Conservation (phyloP, 2,797 vertebrate genomes). For the Ara ararauna region DNA sequence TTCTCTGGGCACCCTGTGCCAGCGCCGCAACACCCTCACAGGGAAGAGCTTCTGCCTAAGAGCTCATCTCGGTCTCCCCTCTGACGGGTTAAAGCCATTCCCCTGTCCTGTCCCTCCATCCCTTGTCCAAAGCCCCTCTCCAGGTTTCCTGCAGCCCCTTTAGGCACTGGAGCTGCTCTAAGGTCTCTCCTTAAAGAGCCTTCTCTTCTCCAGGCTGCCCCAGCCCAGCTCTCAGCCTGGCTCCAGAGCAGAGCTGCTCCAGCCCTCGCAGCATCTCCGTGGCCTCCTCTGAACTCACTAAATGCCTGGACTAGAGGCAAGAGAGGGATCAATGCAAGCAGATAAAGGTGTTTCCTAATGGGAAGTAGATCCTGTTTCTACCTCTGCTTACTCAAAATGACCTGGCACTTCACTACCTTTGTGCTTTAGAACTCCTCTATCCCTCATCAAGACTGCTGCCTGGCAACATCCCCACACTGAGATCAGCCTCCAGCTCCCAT, state of each 20-base stretch:
- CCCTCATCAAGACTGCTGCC: not conserved
- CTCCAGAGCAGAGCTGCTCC: not conserved
- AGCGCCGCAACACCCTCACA: too few relatives aligned
- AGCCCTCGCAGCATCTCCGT: not conserved
- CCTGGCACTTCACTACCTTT: not conserved
- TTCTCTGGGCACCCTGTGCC: too few relatives aligned
- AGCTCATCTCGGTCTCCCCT: too few relatives aligned
- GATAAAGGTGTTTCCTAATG: not conserved
- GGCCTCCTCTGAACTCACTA: not conserved
- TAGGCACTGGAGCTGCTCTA: too few relatives aligned
- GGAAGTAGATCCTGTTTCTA: not conserved
- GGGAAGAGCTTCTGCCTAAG: too few relatives aligned
- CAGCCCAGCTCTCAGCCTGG: not conserved
- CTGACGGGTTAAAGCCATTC: too few relatives aligned
- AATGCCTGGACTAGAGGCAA: not conserved
- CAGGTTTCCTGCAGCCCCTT: too few relatives aligned
- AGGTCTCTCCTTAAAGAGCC: too few relatives aligned
- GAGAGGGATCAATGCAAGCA: fast-evolving
- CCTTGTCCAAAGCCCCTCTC: too few relatives aligned
- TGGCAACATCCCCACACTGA: fast-evolving
- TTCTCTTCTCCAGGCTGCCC: too few relatives aligned
- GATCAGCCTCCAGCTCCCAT: not conserved
- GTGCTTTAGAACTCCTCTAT: not conserved
- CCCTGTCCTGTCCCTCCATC: too few relatives aligned
- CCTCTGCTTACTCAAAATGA: not conserved